A percentile compares a stretch with the other conserved stretches of the same genome.
Conservation (phyloP, 35 echinoderm and acorn worm genomes). For the Nesometra sesokonis region DNA sequence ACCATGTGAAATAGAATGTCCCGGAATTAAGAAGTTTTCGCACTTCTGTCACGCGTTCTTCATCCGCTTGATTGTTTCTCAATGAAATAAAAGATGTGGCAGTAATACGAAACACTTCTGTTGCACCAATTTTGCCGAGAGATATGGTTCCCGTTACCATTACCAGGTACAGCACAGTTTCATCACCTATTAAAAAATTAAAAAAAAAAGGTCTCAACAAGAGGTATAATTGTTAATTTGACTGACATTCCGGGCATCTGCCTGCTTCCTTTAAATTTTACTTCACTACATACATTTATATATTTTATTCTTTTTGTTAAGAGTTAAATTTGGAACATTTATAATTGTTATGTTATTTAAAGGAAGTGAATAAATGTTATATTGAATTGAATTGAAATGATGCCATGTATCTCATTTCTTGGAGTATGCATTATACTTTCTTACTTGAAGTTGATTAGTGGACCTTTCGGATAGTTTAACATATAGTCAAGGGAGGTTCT, state of each 20-base stretch:
- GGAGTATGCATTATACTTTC: no score
- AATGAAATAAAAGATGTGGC: constrained; percentile 83
- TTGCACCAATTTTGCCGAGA: constrained; percentile 66
- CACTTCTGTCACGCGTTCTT: constrained; percentile 73
- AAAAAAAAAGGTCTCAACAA: neutral
- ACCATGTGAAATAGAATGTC: constrained; percentile 95
- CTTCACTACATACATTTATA: no score
- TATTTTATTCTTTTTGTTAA: no score
- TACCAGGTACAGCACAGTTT: constrained; percentile 61
- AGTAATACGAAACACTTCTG: constrained; percentile 76
- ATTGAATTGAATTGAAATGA: no score
- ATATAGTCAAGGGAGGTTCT: no score
- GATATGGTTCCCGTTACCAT: constrained; percentile 82
- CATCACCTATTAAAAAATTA: constrained; percentile 32
- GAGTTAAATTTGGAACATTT: no score
- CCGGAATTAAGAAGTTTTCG: constrained; percentile 94
- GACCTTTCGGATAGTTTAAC: no score
- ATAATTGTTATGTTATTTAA: no score
- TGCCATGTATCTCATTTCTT: no score
- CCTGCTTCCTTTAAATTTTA: no score
- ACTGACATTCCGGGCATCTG: neutral
- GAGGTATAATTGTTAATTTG: neutral
- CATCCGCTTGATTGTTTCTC: constrained; percentile 56
- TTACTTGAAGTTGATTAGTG: no score
- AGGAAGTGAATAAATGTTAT: no score